Conservation (phyloP, 1,140 invertebrate genomes). For the Philotrypesis tridentata region DNA sequence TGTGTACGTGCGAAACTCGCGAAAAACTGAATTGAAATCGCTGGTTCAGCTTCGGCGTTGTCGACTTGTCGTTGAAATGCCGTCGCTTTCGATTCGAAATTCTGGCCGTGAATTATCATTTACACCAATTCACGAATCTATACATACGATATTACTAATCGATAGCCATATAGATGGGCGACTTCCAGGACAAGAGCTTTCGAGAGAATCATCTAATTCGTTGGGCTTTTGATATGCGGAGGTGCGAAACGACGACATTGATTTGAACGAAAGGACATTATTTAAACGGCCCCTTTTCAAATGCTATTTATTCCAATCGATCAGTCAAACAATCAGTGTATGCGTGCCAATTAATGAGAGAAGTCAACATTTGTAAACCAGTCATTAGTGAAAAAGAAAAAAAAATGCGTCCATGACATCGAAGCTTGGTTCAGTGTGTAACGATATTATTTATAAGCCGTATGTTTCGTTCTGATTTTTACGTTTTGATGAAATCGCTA, state of each 20-base stretch:
- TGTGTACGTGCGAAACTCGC: too few species aligned
- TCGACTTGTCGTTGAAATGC: too few species aligned
- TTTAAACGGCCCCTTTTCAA: neutral
- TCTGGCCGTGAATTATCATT: too few species aligned
- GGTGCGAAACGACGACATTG: constrained; percentile 9
- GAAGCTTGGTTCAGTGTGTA: constrained; percentile 24
- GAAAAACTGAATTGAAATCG: too few species aligned
- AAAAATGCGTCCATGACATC: constrained; percentile 36
- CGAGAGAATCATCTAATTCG: too few species aligned
- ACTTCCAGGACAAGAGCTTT: too few species aligned
- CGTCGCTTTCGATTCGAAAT: too few species aligned
- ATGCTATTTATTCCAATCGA: constrained; percentile 16
- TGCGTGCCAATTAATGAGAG: constrained; percentile 31
- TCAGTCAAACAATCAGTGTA: constrained; percentile 29
- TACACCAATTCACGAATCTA: too few species aligned
- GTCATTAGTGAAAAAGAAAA: constrained; percentile 14
- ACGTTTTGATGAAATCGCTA: constrained; percentile 34
- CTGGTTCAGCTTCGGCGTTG: too few species aligned
- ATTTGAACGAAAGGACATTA: constrained; percentile 31
- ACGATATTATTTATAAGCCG: constrained; percentile 12
- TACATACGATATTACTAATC: too few species aligned
- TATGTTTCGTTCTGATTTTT: constrained; percentile 13
- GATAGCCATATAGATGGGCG: too few species aligned
- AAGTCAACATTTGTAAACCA: constrained; percentile 7
- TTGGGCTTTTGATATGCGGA: too few species aligned